Evolutionary conservation across 1,140 invertebrate species (phyloP), one percentile per base, ranked within the genome.

Genomic region (Bradynema listronoti): DNA sequence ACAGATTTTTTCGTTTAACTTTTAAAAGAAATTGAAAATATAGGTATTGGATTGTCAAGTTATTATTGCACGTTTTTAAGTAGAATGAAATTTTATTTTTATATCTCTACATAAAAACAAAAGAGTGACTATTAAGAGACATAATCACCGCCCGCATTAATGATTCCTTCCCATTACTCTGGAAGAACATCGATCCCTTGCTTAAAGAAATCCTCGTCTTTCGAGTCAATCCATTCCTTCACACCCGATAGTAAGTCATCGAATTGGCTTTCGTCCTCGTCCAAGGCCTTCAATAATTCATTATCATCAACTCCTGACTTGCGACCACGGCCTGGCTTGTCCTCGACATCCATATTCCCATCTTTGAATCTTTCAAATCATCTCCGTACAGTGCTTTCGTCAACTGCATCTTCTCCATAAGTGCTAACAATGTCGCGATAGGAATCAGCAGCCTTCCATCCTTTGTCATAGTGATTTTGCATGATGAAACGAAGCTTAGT

Each of bases 251-350:
- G 14, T 39, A 14, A 39, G n/a, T 39, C 36, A n/a, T n/a, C n/a
- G n/a, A n/a, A n/a, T 9, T 43, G 42, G 42, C 9, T 43, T 27
- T 43, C 42, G 42, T 43, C 9, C 42, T 43, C 42, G 22, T 43
- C 42, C 42, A 9, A 43, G 22, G 42, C 42, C 22, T 19, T 27
- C 42, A 43, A 43, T 43, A 43, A 43, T 43, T 43, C 3, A 9
- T 43, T 27, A 3, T 43, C 42, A 43, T 43, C 42, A 27, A 43
- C 9, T 43, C 9, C 42, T 43, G 9, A 27, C 9, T 43, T 43
- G 22, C 42, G 42, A 43, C 42, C 42, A 43, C 42, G 42, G 42
- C 42, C 42, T 43, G 42, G 42, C 42, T 43, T 43, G 42, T 43
- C 42, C 42, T 43, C 42, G 3, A 43, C 42, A 43, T 3, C 42